Percentiles rank a stretch among this genome's conserved stretches.
Evolutionary conservation across 2,888 invertebrate genomes (phyloP).

Genomic region (Lycophotia porphyrea): DNA sequence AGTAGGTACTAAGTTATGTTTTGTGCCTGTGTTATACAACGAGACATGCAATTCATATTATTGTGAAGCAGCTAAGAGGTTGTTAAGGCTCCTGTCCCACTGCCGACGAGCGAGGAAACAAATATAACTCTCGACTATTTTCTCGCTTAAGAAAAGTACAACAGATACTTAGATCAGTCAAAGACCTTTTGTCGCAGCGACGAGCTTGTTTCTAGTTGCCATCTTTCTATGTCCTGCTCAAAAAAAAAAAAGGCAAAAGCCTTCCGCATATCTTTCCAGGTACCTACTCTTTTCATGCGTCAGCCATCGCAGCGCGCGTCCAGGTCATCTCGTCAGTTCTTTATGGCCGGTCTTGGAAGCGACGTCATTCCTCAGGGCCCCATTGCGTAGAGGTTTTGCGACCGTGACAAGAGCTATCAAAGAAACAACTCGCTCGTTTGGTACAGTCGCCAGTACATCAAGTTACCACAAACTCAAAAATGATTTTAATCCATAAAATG

Average conservation of each 20-base stretch:
- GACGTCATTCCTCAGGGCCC: background rate
- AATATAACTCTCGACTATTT: background rate
- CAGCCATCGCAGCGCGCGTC: background rate
- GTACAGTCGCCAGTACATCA: background rate
- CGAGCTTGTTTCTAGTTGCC: background rate
- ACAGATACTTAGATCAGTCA: background rate
- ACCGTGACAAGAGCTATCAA: background rate
- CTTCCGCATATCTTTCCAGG: background rate
- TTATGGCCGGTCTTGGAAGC: background rate
- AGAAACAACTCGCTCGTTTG: background rate
- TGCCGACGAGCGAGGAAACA: background rate
- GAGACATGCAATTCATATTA: conserved; percentile 48
- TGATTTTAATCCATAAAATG: too few species aligned
- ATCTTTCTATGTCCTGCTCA: background rate
- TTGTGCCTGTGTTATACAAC: conserved; percentile 4
- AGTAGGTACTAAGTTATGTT: conserved; percentile 16
- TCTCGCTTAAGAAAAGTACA: background rate
- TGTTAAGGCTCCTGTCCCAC: conserved; percentile 1
- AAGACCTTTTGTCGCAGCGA: background rate
- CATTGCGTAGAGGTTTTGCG: background rate
- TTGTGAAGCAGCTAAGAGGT: conserved; percentile 40
- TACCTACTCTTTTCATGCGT: background rate
- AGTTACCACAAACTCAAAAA: too few species aligned
- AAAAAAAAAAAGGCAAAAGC: too few species aligned
- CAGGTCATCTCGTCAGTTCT: background rate